Conservation (phyloP, 2,888 invertebrate genomes). For the Flabesymbios commensalis region DNA sequence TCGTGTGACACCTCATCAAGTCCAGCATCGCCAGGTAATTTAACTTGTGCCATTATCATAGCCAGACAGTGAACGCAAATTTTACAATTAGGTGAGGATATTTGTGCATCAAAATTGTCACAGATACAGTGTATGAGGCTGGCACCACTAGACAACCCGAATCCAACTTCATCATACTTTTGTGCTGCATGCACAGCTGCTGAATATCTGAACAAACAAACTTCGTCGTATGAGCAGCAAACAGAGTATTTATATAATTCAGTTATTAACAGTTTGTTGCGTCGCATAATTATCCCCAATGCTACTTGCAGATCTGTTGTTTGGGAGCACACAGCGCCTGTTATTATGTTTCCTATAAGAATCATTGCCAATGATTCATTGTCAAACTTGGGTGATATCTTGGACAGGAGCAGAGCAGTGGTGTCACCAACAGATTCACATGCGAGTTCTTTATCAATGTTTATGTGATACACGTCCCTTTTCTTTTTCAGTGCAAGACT, state of each 20-base stretch:
- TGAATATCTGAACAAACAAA: not conserved
- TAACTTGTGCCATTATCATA: conserved; percentile 11
- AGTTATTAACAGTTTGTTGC: not conserved
- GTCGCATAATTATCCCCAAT: conserved; percentile 1
- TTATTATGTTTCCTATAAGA: conserved; percentile 2
- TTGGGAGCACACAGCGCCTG: not conserved
- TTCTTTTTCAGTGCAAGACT: not conserved
- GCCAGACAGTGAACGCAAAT: conserved; percentile 4
- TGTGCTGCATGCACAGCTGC: conserved; percentile 3
- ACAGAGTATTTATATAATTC: not conserved
- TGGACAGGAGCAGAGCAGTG: not conserved
- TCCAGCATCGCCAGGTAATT: not conserved
- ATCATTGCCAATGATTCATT: conserved; percentile 1
- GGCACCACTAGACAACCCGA: not conserved
- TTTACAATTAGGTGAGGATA: not conserved
- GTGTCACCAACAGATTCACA: conserved; percentile 7
- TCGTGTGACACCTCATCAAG: not conserved
- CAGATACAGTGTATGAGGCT: not conserved
- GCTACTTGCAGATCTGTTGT: conserved; percentile 2
- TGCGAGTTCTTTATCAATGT: conserved; percentile 3
- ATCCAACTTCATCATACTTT: conserved; percentile 1
- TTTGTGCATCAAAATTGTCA: conserved; percentile 9
- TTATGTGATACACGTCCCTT: conserved; percentile 1
- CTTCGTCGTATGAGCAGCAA: not conserved
- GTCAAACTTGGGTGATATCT: conserved; percentile 7